Evolutionary conservation across 1,140 invertebrate genomes (phyloP).

Genomic region (Brachionus rotundiformis): DNA sequence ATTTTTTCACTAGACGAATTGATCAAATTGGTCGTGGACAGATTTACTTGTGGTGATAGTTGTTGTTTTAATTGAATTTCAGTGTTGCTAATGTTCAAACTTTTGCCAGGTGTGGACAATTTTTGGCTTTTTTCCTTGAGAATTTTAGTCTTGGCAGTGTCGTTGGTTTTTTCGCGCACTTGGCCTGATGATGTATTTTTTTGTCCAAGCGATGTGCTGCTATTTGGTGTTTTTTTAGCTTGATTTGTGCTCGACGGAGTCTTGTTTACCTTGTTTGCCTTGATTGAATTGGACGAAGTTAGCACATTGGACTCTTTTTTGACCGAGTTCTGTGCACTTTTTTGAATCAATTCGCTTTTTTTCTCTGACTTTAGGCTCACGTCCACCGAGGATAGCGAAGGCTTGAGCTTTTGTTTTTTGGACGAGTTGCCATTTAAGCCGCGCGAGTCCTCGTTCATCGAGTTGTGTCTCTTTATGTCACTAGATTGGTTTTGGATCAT

Average conservation of each 20-base stretch:
- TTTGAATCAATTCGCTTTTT: background rate
- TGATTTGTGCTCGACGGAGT: background rate
- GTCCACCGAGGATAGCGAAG: background rate
- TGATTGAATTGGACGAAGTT: background rate
- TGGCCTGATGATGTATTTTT: background rate
- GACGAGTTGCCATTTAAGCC: background rate
- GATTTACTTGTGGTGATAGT: slow-evolving; percentile 6
- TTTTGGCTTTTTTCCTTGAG: slow-evolving; percentile 6
- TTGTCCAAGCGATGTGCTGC: background rate
- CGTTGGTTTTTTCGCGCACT: background rate
- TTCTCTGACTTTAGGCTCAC: background rate
- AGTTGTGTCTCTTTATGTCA: slow-evolving; percentile 21
- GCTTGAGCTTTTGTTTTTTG: slow-evolving; percentile 32
- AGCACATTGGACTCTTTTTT: background rate
- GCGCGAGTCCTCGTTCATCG: slow-evolving; percentile 1
- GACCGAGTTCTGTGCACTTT: background rate
- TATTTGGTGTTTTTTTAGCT: background rate
- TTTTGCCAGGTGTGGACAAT: slow-evolving; percentile 10
- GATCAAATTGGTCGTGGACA: background rate
- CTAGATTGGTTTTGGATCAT: background rate
- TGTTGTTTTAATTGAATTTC: slow-evolving; percentile 44
- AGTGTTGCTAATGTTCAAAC: background rate
- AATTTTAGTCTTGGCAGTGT: background rate
- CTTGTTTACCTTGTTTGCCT: background rate
- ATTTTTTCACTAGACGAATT: slow-evolving; percentile 10